A percentile compares a stretch with the other conserved stretches of the same genome.
These are phyloP conservation scores for Perca fluviatilis DNA, from an alignment of 2,113 vertebrate genomes.

Conservation along the genomic window DNA sequence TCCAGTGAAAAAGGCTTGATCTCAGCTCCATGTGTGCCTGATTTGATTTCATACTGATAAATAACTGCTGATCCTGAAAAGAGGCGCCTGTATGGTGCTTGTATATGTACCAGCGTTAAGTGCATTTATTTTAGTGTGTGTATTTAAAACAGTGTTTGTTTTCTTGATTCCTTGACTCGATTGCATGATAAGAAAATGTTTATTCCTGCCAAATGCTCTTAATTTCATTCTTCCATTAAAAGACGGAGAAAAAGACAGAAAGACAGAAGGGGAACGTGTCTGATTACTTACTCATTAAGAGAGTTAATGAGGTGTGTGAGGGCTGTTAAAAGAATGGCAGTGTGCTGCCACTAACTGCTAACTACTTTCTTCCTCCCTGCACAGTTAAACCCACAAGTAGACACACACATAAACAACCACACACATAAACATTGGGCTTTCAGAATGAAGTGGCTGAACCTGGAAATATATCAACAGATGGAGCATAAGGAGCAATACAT, in stretches of 20 bases:
- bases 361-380: slow-evolving; percentile 76
- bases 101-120: not conserved
- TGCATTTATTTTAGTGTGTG: slow-evolving; percentile 32
- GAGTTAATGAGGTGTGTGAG: slow-evolving; percentile 85
- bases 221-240: slow-evolving; percentile 60
- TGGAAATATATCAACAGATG: slow-evolving; percentile 49
- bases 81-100: slow-evolving; percentile 7
- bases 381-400: slow-evolving; percentile 54
- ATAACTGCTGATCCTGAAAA: slow-evolving; percentile 11
- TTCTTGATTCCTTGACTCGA: slow-evolving; percentile 46
- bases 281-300: slow-evolving; percentile 91
- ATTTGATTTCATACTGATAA: slow-evolving; percentile 34
- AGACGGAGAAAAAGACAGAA: slow-evolving; percentile 42
- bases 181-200: slow-evolving; percentile 65
- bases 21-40: not conserved
- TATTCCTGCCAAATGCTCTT: slow-evolving; percentile 55
- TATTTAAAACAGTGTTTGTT: slow-evolving; percentile 51
- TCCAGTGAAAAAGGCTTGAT: not conserved
- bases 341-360: slow-evolving; percentile 79
- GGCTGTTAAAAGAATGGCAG: slow-evolving; percentile 79
- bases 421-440: slow-evolving; percentile 42
- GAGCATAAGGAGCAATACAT: slow-evolving; percentile 13
- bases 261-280: slow-evolving; percentile 59
- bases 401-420: slow-evolving; percentile 65
- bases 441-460: slow-evolving; percentile 23